Evolutionary conservation across 2,797 vertebrate species (phyloP).

Genomic region (Tympanoctomys barrerae): DNA sequence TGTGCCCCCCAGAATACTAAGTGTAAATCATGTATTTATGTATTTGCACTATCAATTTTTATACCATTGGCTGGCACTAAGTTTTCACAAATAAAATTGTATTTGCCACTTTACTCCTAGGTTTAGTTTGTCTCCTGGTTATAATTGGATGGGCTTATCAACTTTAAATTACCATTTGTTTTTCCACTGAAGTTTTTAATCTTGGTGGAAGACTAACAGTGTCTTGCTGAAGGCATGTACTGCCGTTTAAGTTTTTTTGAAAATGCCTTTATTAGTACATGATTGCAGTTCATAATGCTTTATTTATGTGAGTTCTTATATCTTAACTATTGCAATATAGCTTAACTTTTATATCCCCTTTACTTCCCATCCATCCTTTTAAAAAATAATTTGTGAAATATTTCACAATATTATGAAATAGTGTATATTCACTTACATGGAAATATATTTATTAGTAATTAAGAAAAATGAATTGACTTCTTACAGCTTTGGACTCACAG

Average conservation of each 20-base stretch:
- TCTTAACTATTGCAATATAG: background rate
- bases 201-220: background rate
- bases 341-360: background rate
- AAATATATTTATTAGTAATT: background rate
- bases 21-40: background rate
- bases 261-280: background rate
- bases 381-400: background rate
- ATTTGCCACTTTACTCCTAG: background rate
- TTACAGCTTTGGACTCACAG: conserved; percentile 63
- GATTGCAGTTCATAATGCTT: background rate
- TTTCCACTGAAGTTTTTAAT: conserved; percentile 4
- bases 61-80: background rate
- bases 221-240: background rate
- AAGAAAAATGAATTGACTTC: conserved; percentile 62
- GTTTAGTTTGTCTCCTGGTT: background rate
- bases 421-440: background rate
- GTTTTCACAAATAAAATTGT: conserved; percentile 20
- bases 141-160: background rate
- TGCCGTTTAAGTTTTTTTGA: background rate
- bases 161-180: background rate
- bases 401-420: conserved; percentile 9
- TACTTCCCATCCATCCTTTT: background rate
- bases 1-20: background rate
- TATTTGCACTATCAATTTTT: conserved; percentile 6
- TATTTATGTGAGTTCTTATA: background rate